Evolutionary conservation across 2,113 vertebrate species (phyloP).

Genomic region (Cettia cetti): DNA sequence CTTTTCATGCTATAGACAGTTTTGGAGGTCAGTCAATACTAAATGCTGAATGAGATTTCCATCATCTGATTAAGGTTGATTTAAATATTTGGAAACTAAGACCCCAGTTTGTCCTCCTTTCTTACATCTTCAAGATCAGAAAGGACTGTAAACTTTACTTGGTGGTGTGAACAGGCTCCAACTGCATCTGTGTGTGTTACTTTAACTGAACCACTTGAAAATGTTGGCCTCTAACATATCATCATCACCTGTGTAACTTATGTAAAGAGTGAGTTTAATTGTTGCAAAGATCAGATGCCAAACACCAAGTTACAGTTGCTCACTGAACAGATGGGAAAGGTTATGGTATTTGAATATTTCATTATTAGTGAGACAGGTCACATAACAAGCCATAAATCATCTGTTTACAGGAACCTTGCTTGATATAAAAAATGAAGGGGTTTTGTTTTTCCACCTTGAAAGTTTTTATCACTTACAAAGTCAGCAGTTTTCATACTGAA

Average conservation of each 20-base stretch:
- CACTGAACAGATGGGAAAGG: constrained; percentile 54
- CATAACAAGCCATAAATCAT: constrained; percentile 34
- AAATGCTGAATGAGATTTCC: background rate
- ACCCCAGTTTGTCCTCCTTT: background rate
- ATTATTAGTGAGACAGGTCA: constrained; percentile 37
- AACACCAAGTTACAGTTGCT: constrained; percentile 29
- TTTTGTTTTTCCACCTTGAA: background rate
- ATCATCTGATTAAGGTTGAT: background rate
- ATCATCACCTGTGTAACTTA: background rate
- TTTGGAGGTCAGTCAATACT: background rate
- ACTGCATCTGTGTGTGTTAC: background rate
- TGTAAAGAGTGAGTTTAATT: background rate
- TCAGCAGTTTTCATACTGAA: background rate
- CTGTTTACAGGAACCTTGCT: constrained; percentile 31
- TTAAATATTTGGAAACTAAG: background rate
- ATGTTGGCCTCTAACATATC: background rate
- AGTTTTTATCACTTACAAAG: background rate
- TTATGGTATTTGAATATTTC: constrained; percentile 26
- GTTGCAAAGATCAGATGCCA: constrained; percentile 47
- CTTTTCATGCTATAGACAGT: background rate
- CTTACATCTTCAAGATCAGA: background rate
- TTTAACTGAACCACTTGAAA: background rate
- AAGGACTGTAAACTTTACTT: background rate
- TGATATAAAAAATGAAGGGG: background rate
- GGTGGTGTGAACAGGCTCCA: background rate